Percentiles rank a stretch among this genome's conserved stretches.
phyloP scores from a whole-genome alignment of 2,888 invertebrate species.

The Lasioglossum calceatum region DNA sequence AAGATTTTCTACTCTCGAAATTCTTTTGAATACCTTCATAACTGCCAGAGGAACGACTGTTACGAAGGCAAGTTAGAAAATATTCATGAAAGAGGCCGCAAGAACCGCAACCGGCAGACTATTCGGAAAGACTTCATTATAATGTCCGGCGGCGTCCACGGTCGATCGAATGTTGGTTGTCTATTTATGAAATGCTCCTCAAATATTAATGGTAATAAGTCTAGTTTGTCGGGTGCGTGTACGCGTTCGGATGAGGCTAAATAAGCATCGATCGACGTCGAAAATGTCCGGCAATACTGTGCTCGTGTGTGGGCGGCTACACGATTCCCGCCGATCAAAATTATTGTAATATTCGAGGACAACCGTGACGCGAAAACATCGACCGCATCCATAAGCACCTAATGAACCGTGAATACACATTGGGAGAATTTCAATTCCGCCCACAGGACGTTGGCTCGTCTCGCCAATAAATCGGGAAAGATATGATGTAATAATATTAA shows the following conservation, averaged over 20 bases:
- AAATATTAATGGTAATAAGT: slow-evolving; percentile 53
- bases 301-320: slow-evolving; percentile 17
- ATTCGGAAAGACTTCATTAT: neutral
- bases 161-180: slow-evolving; percentile 15
- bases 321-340: slow-evolving; percentile 39
- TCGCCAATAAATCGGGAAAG: slow-evolving; percentile 21
- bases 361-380: slow-evolving; percentile 37
- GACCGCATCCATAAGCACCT: slow-evolving; percentile 31
- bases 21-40: neutral
- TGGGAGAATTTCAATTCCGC: slow-evolving; percentile 19
- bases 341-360: slow-evolving; percentile 48
- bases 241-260: slow-evolving; percentile 29
- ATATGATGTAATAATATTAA: slow-evolving; percentile 17
- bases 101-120: neutral
- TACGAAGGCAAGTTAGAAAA: neutral
- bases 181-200: slow-evolving; percentile 51
- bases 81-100: neutral
- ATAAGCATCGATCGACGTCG: slow-evolving; percentile 35
- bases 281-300: slow-evolving; percentile 38
- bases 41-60: neutral
- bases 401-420: slow-evolving; percentile 42
- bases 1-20: neutral
- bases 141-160: neutral
- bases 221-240: slow-evolving; percentile 10
- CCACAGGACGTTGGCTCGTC: neutral